Conservation (phyloP, 1,140 invertebrate species). For the Brachystomella parvula region DNA sequence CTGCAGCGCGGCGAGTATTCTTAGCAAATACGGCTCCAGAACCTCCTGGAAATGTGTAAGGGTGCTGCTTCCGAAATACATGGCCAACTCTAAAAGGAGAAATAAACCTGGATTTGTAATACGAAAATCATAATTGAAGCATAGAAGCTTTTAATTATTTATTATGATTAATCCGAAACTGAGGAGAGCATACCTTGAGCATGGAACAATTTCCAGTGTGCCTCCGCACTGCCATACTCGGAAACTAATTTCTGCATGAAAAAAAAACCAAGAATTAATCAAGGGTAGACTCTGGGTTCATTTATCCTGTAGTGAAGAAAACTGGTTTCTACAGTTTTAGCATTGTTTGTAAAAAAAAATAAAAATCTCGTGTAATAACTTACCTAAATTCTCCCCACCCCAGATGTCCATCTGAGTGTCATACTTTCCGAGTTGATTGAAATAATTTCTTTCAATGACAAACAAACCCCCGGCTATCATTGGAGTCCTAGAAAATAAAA, state of each 20-base stretch:
- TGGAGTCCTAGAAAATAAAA: constrained; percentile 56
- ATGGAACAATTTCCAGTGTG: constrained; percentile 86
- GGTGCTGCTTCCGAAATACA: constrained; percentile 71
- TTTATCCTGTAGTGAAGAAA: too few relatives aligned
- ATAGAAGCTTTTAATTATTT: neutral
- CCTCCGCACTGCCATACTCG: constrained; percentile 95
- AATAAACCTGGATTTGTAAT: neutral
- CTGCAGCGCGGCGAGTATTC: constrained; percentile 76
- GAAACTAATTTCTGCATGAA: constrained; percentile 57
- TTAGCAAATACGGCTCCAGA: constrained; percentile 81
- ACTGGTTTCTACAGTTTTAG: too few relatives aligned
- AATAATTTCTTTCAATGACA: constrained; percentile 83
- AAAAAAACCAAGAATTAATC: too few relatives aligned
- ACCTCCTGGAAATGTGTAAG: constrained; percentile 89
- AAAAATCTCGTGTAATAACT: constrained; percentile 25
- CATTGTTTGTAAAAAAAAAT: neutral
- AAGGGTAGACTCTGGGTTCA: too few relatives aligned
- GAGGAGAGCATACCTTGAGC: constrained; percentile 84
- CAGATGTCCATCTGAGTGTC: constrained; percentile 56
- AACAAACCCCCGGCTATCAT: constrained; percentile 78
- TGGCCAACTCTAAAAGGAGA: constrained; percentile 1
- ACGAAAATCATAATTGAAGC: neutral
- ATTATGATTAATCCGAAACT: constrained; percentile 35
- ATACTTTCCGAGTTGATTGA: constrained; percentile 89
- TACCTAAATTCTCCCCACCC: constrained; percentile 72